These are phyloP conservation scores for Drosophila nigricruria DNA, from an alignment of 2,888 invertebrate species.

Conservation along the genomic window DNA sequence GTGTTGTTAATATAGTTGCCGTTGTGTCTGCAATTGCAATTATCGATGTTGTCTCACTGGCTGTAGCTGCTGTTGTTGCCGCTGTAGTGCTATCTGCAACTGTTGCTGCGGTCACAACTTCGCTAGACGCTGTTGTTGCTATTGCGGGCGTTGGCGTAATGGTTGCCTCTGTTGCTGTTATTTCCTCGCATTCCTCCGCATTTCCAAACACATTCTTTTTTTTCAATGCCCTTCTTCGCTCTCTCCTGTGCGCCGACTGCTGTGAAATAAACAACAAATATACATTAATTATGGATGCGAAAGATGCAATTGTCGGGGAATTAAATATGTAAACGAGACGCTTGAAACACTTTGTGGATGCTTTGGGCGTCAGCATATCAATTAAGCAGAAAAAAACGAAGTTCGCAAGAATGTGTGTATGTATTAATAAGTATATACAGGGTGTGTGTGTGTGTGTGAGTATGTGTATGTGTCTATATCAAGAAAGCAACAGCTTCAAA, in stretches of 20 bases:
- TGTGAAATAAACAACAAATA: conserved; percentile 24
- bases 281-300: neutral
- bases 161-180: conserved; percentile 42
- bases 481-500: conserved; percentile 38
- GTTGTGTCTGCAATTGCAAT: conserved; percentile 51
- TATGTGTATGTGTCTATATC: conserved; percentile 33
- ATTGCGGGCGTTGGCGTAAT: conserved; percentile 35
- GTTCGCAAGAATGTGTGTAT: conserved; percentile 35
- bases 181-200: conserved; percentile 42
- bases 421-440: conserved; percentile 36
- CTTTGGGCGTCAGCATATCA: conserved; percentile 41
- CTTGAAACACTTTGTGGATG: conserved; percentile 24
- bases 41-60: conserved; percentile 25
- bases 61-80: conserved; percentile 6
- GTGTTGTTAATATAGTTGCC: conserved; percentile 18
- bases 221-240: conserved; percentile 63
- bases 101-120: conserved; percentile 18
- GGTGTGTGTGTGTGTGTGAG: conserved; percentile 18
- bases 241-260: conserved; percentile 61
- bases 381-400: conserved; percentile 54
- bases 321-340: conserved; percentile 7
- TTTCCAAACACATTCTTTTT: conserved; percentile 54
- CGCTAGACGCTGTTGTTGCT: conserved; percentile 34
- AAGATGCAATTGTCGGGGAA: neutral
- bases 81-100: conserved; percentile 36